A percentile compares a stretch with the other conserved stretches of the same genome.
phyloP scores from a whole-genome alignment of 2,113 vertebrate genomes.

The Malurus cyaneus region DNA sequence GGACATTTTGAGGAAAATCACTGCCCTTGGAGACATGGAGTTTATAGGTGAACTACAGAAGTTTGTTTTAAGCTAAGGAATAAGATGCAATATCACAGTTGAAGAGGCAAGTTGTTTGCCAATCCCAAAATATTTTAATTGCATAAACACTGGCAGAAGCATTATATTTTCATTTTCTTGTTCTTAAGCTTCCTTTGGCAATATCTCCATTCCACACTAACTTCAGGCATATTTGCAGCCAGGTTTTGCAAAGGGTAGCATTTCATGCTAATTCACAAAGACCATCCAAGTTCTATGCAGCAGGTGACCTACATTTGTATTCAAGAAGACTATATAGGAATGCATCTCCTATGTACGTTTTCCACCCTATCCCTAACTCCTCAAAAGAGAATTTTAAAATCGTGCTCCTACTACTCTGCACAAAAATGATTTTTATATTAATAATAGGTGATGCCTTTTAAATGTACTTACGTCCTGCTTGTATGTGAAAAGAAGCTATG shows the following conservation, averaged over 20 bases:
- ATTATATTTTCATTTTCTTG: not conserved
- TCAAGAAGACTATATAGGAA: not conserved
- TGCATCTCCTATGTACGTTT: not conserved
- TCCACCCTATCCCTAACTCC: not conserved
- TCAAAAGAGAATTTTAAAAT: not conserved
- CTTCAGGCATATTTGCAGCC: not conserved
- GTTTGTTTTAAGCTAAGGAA: not conserved
- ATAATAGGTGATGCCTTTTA: not conserved
- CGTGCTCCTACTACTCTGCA: not conserved
- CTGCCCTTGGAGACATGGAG: not conserved
- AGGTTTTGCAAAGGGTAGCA: not conserved
- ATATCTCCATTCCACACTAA: not conserved
- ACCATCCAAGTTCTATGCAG: not conserved
- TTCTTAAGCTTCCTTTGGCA: not conserved
- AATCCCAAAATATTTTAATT: not conserved
- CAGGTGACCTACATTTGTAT: not conserved
- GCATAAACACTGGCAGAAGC: not conserved
- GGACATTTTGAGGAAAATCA: not conserved
- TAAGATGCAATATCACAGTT: not conserved
- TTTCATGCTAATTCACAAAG: not conserved
- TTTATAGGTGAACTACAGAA: not conserved
- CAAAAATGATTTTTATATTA: not conserved
- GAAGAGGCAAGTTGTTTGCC: not conserved
- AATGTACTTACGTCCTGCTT: not conserved
- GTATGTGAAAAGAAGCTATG: not conserved